Conservation (phyloP, 2,797 vertebrate species). For the Lepus oiostolus region DNA sequence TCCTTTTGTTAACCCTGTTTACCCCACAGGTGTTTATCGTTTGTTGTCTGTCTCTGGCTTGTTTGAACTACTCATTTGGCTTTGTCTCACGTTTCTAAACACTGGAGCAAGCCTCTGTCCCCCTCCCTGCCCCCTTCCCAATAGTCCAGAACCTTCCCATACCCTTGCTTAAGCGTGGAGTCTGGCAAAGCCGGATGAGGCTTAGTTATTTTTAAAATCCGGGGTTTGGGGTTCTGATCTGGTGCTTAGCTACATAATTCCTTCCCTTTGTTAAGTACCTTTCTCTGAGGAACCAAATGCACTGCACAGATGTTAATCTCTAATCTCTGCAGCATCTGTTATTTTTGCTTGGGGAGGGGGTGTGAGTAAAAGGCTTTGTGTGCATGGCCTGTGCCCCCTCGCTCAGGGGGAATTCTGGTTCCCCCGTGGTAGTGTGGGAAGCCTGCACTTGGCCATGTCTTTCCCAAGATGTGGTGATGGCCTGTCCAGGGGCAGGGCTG, state of each 20-base stretch:
- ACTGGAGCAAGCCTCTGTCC: background rate
- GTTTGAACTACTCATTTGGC: conserved; percentile 14
- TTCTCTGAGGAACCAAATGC: conserved; percentile 37
- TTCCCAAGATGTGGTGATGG: background rate
- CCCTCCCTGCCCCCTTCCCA: rapidly evolving
- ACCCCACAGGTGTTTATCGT: background rate
- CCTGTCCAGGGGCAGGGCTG: background rate
- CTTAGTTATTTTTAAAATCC: conserved; percentile 77
- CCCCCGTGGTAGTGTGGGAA: background rate
- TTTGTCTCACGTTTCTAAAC: conserved; percentile 1
- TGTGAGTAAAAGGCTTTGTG: background rate
- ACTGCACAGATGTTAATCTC: conserved; percentile 50
- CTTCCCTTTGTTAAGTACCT: conserved; percentile 68
- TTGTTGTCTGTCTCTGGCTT: background rate
- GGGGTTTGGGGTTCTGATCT: conserved; percentile 71
- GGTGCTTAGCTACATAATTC: conserved; percentile 73
- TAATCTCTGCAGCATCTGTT: conserved; percentile 66
- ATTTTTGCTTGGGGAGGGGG: background rate
- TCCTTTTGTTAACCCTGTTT: rapidly evolving
- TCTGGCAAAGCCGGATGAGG: conserved; percentile 71
- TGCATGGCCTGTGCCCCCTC: background rate
- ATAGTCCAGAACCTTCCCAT: background rate
- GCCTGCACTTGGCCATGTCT: background rate
- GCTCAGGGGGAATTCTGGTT: no score
- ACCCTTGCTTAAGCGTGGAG: conserved; percentile 15